phyloP scores from a whole-genome alignment of 2,888 invertebrate genomes.

The Chymomyza caudatula region DNA sequence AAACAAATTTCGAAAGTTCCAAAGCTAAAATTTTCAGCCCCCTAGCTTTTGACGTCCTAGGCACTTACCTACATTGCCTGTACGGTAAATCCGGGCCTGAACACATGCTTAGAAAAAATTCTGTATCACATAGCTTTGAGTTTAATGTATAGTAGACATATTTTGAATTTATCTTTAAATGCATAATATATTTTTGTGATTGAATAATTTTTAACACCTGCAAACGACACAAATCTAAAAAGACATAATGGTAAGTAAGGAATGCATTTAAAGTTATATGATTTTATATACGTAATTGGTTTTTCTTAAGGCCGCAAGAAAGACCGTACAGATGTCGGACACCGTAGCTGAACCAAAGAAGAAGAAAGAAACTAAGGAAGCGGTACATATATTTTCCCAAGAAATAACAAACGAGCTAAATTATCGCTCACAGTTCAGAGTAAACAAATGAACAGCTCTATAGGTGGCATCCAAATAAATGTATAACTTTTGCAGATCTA shows the following conservation, averaged over 20 bases:
- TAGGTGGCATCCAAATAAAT: background rate
- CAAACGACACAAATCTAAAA: background rate
- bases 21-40: no score
- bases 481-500: constrained; percentile 29
- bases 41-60: no score
- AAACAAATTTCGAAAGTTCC: no score
- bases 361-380: background rate
- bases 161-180: background rate
- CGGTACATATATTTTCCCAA: constrained; percentile 30
- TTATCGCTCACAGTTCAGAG: constrained; percentile 44
- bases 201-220: background rate
- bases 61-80: no score
- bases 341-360: background rate
- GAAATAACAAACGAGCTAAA: constrained; percentile 35
- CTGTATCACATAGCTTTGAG: background rate
- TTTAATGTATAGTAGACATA: background rate
- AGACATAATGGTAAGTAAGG: background rate
- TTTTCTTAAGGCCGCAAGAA: background rate
- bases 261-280: no score
- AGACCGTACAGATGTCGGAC: constrained; percentile 33
- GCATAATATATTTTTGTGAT: background rate
- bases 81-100: no score
- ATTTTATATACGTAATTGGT: no score
- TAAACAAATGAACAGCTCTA: constrained; percentile 1
- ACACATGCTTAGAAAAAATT: no score